Evolutionary conservation across 2,113 vertebrate species (phyloP).

Genomic region (Sinocyclocheilus anshuiensis): DNA sequence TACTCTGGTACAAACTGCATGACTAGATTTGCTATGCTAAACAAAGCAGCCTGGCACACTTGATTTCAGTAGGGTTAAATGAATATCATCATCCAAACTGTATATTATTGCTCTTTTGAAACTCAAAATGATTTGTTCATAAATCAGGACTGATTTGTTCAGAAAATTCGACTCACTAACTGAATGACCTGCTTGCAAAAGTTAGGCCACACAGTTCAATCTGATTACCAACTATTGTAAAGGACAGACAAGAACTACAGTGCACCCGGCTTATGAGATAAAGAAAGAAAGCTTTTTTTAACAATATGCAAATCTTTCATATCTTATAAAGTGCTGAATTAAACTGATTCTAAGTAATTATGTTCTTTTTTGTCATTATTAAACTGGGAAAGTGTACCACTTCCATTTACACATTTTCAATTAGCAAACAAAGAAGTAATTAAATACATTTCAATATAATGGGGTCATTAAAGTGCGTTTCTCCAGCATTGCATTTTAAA

Average conservation of each 20-base stretch:
- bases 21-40: no score
- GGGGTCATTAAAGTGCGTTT: not conserved
- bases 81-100: no score
- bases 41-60: no score
- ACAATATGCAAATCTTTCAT: slow-evolving; percentile 1
- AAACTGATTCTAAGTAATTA: not conserved
- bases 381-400: not conserved
- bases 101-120: not conserved
- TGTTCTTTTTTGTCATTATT: not conserved
- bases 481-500: not conserved
- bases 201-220: not conserved
- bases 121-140: no score
- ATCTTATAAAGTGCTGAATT: not conserved
- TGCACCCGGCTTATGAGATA: not conserved
- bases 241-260: not conserved
- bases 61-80: no score
- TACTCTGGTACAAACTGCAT: no score
- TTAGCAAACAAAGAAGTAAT: not conserved
- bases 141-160: no score
- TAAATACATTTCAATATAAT: not conserved
- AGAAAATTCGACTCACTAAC: no score
- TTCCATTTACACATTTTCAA: not conserved
- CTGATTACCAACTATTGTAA: not conserved
- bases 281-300: slow-evolving; percentile 1
- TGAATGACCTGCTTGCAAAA: no score